Evolutionary conservation across 2,113 vertebrate species (phyloP), one percentile per base, ranked within the genome.

Genomic region (Indicator maculatus): DNA sequence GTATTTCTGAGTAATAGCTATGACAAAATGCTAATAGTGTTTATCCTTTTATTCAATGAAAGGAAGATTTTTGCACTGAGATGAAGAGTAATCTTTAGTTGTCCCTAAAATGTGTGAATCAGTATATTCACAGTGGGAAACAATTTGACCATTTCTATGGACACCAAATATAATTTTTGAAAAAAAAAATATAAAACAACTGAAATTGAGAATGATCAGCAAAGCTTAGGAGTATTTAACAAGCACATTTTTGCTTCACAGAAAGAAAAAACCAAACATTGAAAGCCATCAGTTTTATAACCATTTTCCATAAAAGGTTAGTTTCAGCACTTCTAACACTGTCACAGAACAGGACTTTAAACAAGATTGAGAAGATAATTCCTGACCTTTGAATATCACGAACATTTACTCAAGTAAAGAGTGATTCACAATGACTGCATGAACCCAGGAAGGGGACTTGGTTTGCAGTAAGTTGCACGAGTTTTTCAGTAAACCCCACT

Each of bases 331-430:
- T 41, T 85, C 75, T 80, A 53, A 91, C 89, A 65, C 85, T 71
- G 69, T 28, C 52, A 67, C 30, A 64, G 78, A 83, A 36, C 14
- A 71, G 60, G 41, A 95, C 72, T 83, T 77, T 65, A 93, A 96
- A 85, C 45, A 83, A 78, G 88, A 86, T 60, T 31, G 19, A 81
- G 65, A 86, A 81, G 84, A 80, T 93, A 73, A 85, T 71, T 95
- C 65, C 63, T 88, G 95, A 94, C 67, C 78, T 96, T 94, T 93
- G 84, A 88, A 47, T 86, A 89, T 75, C 86, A 90, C 0, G 3
- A 79, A 83, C 67, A 66, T 56, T 88, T 67, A 74, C 26, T 70
- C 8, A 2, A 81, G 73, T 69, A n/a, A 70, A 45, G 85, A 83
- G 80, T 38, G 77, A 89, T 63, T 87, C 89, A 84, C 5, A 3